phyloP scores from a whole-genome alignment of 2,797 vertebrate species.

The Gadopsis bispinosus region DNA sequence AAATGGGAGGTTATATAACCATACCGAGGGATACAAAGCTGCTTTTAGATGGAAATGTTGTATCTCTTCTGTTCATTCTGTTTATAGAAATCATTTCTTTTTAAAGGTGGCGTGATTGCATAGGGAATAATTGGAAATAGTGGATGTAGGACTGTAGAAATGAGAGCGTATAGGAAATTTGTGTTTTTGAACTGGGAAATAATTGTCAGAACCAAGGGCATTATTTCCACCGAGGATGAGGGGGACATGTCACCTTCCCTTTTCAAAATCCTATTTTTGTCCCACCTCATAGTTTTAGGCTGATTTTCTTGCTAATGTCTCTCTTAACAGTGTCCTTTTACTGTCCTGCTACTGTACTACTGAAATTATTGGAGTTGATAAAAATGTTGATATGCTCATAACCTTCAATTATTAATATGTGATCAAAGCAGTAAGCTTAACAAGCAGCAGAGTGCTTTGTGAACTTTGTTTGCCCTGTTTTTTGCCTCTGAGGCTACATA shows the following conservation, averaged over 20 bases:
- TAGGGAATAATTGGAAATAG: neutral
- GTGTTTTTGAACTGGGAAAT: slow-evolving; percentile 17
- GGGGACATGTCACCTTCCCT: slow-evolving; percentile 1
- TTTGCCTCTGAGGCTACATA: neutral
- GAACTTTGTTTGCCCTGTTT: neutral
- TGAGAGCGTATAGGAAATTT: slow-evolving; percentile 9
- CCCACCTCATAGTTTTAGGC: neutral
- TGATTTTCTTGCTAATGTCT: slow-evolving; percentile 1
- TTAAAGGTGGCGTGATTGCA: neutral
- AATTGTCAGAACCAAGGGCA: neutral
- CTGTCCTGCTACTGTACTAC: neutral
- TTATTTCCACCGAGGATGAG: neutral
- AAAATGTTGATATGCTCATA: neutral
- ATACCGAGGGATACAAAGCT: neutral
- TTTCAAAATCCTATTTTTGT: slow-evolving; percentile 20
- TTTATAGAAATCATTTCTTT: neutral
- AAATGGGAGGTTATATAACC: slow-evolving; percentile 14
- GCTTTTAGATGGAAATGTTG: neutral
- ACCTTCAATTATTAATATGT: neutral
- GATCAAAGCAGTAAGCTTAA: slow-evolving; percentile 9
- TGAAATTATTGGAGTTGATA: neutral
- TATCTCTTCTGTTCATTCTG: neutral
- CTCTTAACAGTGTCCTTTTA: neutral
- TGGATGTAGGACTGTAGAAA: slow-evolving; percentile 8
- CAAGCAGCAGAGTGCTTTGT: neutral